phyloP scores from a whole-genome alignment of 2,113 vertebrate genomes.

The Campylomormyrus numenius region DNA sequence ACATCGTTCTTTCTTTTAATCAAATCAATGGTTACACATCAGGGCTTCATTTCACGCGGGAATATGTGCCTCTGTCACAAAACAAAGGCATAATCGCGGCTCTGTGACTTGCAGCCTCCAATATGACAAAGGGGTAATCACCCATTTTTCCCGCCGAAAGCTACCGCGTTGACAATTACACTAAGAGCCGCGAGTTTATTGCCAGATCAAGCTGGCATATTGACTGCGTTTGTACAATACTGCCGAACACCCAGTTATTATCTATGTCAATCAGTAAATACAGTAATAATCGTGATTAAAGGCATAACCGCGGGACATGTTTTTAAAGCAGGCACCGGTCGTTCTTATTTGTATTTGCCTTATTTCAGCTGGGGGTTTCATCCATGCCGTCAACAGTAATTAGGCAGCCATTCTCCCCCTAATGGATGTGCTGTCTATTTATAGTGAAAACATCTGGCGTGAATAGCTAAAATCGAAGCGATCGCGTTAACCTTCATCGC shows the following conservation, averaged over 20 bases:
- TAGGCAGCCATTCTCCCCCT: not conserved
- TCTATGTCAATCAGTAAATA: constrained; percentile 14
- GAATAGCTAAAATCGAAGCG: constrained; percentile 11
- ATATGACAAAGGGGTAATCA: constrained; percentile 6
- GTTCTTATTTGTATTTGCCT: not conserved
- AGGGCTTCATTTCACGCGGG: not conserved
- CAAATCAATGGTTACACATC: not conserved
- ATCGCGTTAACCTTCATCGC: not conserved
- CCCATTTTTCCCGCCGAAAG: not conserved
- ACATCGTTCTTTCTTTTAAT: not conserved
- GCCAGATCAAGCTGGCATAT: not conserved
- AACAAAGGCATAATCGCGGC: not conserved
- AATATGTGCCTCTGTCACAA: not conserved
- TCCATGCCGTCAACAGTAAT: constrained; percentile 14
- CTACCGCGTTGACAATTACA: not conserved
- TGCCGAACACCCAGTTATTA: constrained; percentile 1
- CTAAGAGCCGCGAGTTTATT: not conserved
- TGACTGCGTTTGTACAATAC: not conserved
- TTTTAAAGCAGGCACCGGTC: not conserved
- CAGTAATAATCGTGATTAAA: constrained; percentile 9
- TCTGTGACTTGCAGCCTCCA: not conserved
- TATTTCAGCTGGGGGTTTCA: constrained; percentile 2
- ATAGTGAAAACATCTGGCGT: constrained; percentile 13
- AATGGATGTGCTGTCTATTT: constrained; percentile 5
- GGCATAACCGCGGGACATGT: not conserved